phyloP scores from a whole-genome alignment of 2,888 invertebrate species.

The Hirtodrosophila histrioides region DNA sequence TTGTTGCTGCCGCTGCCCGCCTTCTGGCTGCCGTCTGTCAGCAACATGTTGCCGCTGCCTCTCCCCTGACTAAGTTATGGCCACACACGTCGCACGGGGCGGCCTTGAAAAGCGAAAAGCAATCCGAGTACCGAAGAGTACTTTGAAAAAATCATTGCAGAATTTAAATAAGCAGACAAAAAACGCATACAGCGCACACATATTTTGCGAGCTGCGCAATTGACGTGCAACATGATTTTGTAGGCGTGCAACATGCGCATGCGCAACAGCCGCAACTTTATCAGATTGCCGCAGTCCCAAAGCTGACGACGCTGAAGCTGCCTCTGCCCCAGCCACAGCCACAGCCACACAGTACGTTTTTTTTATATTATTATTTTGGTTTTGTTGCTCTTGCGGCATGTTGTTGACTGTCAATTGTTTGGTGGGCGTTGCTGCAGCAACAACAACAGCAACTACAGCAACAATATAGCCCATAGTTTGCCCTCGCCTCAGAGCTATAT shows the following conservation, averaged over 20 bases:
- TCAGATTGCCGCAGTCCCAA: slow-evolving; percentile 70
- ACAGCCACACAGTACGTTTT: slow-evolving; percentile 17
- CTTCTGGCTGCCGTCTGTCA: slow-evolving; percentile 78
- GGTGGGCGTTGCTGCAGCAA: slow-evolving; percentile 66
- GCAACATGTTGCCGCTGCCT: slow-evolving; percentile 46
- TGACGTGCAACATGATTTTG: slow-evolving; percentile 84
- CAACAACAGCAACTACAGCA: slow-evolving; percentile 32
- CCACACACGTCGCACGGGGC: slow-evolving; percentile 70
- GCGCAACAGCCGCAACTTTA: slow-evolving; percentile 79
- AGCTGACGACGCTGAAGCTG: too few species aligned
- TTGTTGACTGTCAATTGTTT: slow-evolving; percentile 80
- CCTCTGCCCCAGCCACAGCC: slow-evolving; percentile 14
- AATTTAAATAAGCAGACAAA: slow-evolving; percentile 78
- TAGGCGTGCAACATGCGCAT: slow-evolving; percentile 84
- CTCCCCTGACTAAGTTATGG: slow-evolving; percentile 55
- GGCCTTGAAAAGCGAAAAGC: slow-evolving; percentile 73
- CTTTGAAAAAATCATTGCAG: slow-evolving; percentile 76
- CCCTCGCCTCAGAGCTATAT: slow-evolving; percentile 69
- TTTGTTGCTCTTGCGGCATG: slow-evolving; percentile 59
- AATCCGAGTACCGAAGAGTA: slow-evolving; percentile 57
- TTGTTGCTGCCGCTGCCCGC: slow-evolving; percentile 53
- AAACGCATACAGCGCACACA: slow-evolving; percentile 48
- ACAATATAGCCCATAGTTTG: slow-evolving; percentile 49
- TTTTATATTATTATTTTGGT: slow-evolving; percentile 23
- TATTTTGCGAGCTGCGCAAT: slow-evolving; percentile 56